Base-by-base conservation (phyloP, 2,113 vertebrate genomes). In the Thryonomys swinderianus region DNA sequence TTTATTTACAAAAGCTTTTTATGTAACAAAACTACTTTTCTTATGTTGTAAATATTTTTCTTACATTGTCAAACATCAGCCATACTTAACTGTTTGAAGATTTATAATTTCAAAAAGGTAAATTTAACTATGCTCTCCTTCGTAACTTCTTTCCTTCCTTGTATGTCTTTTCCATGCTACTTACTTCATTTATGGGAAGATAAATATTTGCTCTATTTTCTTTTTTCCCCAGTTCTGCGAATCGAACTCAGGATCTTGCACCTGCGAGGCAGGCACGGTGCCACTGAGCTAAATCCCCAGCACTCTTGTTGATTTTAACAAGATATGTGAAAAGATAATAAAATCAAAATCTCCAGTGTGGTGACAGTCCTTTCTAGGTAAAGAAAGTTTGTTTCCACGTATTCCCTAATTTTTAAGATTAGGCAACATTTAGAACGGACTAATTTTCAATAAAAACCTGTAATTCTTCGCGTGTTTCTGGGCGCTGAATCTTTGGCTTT, bases 1-100 rank as follows among this genome's bases (percentile, higher is more conserved):
- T 42, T 55, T 83, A n/a, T 80, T 95, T 93, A 61, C 76, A 51
- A 78, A 17, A 93, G 64, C 34, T 74, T 51, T n/a, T 83, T 67
- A 34, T 9, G 69, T 32, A 62, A 40, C 73, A 61, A 23, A 30
- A 25, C 4, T 17, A 57, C 53, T 55, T 55, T 14, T 55, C 53
- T 55, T 55, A n/a, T n/a, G n/a, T n/a, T n/a, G n/a, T n/a, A n/a
- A n/a, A n/a, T n/a, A n/a, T n/a, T 53, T 85, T 81, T 87, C 45
- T 74, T 18, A 20, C 62, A 7, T 16, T 20, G 86, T 89, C 53
- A 86, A 80, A 74, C 10, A 61, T 76, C 82, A 34, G 21, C 74
- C 14, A 51, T 4, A 14, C 17, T 51, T 51, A 91, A 87, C 40
- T 76, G 32, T 89, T 6, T 25, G 34, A 92, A 32, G 80, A 88